Evolutionary conservation across 2,113 vertebrate species (phyloP), one percentile per base, ranked within the genome.

Genomic region (Lagopus leucura): DNA sequence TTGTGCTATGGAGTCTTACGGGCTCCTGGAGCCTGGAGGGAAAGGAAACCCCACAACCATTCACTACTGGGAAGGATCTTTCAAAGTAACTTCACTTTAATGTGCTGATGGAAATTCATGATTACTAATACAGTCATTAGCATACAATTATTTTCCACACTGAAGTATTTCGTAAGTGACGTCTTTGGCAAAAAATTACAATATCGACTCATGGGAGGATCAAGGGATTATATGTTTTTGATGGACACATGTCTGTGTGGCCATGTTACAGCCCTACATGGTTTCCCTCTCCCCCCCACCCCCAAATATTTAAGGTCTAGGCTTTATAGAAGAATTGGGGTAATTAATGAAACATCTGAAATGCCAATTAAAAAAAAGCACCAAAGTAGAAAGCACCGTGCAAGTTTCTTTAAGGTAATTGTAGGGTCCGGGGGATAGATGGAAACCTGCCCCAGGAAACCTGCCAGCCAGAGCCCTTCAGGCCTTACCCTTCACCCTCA

Each of bases 141-240:
- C 63, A 13, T 15, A 34, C 38, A 32, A 69, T 78, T 65, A 9
- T 36, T 66, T 65, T 79, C 27, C 45, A 40, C 40, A 36, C 34
- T n/a, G 45, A 89, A 89, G 7, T 52, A 52, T 64, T 77, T 88
- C 85, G 82, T 74, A 89, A 92, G 32, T 52, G n/a, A 4, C 63
- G 8, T 43, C 34, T 77, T 40, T 88, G 85, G 65, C 47, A 91
- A 71, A 74, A 78, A 21, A 34, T 71, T 38, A 11, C 38, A 27
- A 2, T 4, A 8, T 88, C 78, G 79, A 66, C 90, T 77, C 42
- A 20, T 4, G 50, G 50, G 55, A 38, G 40, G 48, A 74, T 66
- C 32, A 55, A 85, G 34, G 47, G 63, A 70, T 86, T 74, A 19
- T 72, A 72, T 48, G 75, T 78, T 24, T 80, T 58, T 40, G 5